Conservation (phyloP, 2,888 invertebrate genomes). For the Zonitis immaculata region DNA sequence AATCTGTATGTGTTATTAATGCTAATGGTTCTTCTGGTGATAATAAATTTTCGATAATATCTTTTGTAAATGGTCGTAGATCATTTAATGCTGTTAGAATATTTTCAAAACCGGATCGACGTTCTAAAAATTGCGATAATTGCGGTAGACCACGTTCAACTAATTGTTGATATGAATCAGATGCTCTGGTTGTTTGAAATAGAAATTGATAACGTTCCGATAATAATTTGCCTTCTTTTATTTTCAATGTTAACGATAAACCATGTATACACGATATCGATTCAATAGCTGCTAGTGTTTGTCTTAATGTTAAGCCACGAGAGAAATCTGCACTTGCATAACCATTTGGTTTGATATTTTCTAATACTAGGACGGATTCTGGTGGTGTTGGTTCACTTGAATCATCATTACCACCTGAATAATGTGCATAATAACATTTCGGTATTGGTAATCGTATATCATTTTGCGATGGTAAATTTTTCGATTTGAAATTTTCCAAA, state of each 20-base stretch:
- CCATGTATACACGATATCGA: slow-evolving; percentile 72
- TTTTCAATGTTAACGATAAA: slow-evolving; percentile 61
- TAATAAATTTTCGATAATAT: slow-evolving; percentile 65
- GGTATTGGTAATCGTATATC: slow-evolving; percentile 63
- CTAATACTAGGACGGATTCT: slow-evolving; percentile 68
- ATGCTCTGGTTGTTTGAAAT: slow-evolving; percentile 73
- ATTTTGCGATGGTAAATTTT: slow-evolving; percentile 36
- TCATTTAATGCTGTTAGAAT: slow-evolving; percentile 58
- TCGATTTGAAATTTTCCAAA: slow-evolving; percentile 58
- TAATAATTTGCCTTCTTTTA: slow-evolving; percentile 52
- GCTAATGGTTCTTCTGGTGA: slow-evolving; percentile 70
- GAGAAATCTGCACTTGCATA: slow-evolving; percentile 65
- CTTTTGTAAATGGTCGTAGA: slow-evolving; percentile 63
- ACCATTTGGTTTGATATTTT: slow-evolving; percentile 65
- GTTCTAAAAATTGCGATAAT: slow-evolving; percentile 65
- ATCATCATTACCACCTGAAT: slow-evolving; percentile 50
- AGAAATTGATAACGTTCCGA: slow-evolving; percentile 61
- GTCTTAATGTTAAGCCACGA: slow-evolving; percentile 59
- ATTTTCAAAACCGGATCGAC: slow-evolving; percentile 59
- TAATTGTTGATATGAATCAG: slow-evolving; percentile 73
- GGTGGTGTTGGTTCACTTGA: slow-evolving; percentile 48
- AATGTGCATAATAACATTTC: slow-evolving; percentile 63
- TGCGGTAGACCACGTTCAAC: slow-evolving; percentile 74
- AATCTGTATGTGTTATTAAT: slow-evolving; percentile 75
- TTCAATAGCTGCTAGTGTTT: slow-evolving; percentile 65